Percentiles rank a stretch among this genome's conserved stretches.
phyloP scores from a whole-genome alignment of 2,888 invertebrate genomes.

The Drosophila anomalata region DNA sequence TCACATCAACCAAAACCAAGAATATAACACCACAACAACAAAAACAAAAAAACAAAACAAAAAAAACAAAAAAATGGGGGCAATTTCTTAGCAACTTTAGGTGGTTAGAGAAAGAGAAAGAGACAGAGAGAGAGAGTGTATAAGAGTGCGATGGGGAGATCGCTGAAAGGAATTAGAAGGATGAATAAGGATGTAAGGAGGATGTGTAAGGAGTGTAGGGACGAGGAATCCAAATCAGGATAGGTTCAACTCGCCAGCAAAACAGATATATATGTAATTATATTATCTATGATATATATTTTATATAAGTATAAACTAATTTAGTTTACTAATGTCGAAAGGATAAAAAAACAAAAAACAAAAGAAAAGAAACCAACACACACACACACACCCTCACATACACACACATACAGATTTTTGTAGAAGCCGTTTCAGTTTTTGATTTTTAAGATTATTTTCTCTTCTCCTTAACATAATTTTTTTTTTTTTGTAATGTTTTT shows the following conservation, averaged over 20 bases:
- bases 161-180: not conserved
- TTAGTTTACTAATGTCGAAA: not conserved
- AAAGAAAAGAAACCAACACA: not conserved
- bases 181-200: not conserved
- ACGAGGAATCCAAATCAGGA: constrained; percentile 2
- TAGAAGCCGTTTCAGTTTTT: constrained; percentile 23
- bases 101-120: not conserved
- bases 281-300: constrained; percentile 1
- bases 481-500: not conserved
- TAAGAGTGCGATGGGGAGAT: not conserved
- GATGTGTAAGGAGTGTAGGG: not conserved
- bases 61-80: not conserved
- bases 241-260: constrained; percentile 2
- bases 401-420: constrained; percentile 5
- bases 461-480: not conserved
- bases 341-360: not conserved
- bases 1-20: not conserved
- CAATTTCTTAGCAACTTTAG: constrained; percentile 2
- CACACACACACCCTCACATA: not conserved
- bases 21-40: no score
- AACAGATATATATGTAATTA: not conserved
- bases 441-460: constrained; percentile 1
- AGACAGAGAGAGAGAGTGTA: not conserved
- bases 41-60: not conserved
- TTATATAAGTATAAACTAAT: not conserved